Evolutionary conservation across 2,797 vertebrate species (phyloP), one percentile per base, ranked within the genome.

Genomic region (Meriones psammophilus): DNA sequence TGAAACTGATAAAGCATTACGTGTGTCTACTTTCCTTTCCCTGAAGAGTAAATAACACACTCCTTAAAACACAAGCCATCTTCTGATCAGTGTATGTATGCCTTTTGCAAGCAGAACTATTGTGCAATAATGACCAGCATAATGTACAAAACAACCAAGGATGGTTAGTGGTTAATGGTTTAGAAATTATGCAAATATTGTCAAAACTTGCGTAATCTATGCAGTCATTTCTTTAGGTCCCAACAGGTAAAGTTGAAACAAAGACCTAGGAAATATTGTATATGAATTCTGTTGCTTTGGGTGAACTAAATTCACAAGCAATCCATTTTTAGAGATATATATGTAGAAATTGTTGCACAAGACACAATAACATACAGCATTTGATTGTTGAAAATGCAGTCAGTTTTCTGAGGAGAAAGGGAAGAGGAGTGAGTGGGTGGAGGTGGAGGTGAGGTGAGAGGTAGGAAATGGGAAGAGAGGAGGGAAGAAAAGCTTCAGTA

Each of bases 371-470:
- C 28, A 66, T 83, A 60, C 4, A 88, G 36, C 22, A 95, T 79
- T 91, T 95, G 91, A 83, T 92, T 56, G 91, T 28, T 87, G 71
- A n/a, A 97, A 96, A 90, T 68, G 30, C 1, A 89, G 36, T 42
- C 28, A 94, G 50, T 88, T 28, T 58, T 17, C 56, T 58, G 56
- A 18, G 56, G 56, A 58, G 14, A 58, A 58, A 4, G 50, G 56
- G 17, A 17, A 58, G 14, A 58, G 2, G 56, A 58, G 56, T 58
- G 56, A 58, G 56, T 58, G 17, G 56, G 56, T 58, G 56, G 17
- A 5, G 56, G 56, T 58, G 56, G 17, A 5, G 56, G 56, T 58
- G 56, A 17, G 56, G 14, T 58, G 56, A 58, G 56, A 18, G 2
- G 56, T 15, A 58, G 56, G 56, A 58, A 58, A 15, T 58, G 56